Evolutionary conservation across 2,888 invertebrate genomes (phyloP).

Genomic region (Chymomyza amoena): DNA sequence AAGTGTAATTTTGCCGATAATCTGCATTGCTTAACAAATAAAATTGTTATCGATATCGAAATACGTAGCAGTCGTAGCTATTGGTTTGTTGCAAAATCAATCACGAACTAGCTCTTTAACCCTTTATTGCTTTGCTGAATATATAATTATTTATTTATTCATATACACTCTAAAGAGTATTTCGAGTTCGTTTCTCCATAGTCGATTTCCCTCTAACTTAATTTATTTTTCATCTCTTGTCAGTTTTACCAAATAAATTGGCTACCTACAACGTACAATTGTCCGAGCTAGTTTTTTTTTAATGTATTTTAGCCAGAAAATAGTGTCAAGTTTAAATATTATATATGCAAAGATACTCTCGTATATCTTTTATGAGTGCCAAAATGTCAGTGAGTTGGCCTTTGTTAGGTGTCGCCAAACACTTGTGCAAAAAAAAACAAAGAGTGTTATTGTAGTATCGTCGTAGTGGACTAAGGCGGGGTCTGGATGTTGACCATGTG

Average conservation of each 20-base stretch:
- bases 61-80: too few relatives aligned
- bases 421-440: not conserved
- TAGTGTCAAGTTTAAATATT: slow-evolving; percentile 66
- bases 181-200: slow-evolving; percentile 30
- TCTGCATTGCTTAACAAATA: too few relatives aligned
- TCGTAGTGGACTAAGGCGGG: not conserved
- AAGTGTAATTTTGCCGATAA: too few relatives aligned
- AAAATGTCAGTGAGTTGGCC: slow-evolving; percentile 31
- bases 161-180: not conserved
- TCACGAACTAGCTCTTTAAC: too few relatives aligned
- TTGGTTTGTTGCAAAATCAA: too few relatives aligned
- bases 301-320: slow-evolving; percentile 23
- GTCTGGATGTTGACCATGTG: not conserved
- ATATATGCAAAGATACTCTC: not conserved
- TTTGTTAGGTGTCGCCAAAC: not conserved
- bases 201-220: not conserved
- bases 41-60: too few relatives aligned
- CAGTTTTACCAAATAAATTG: not conserved
- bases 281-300: not conserved
- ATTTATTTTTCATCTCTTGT: not conserved
- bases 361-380: slow-evolving; percentile 35
- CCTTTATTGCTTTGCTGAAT: too few relatives aligned
- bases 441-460: not conserved
- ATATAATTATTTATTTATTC: too few relatives aligned
- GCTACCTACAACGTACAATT: not conserved